Conservation (phyloP, 2,888 invertebrate genomes). For the Archaeoteleia sp. region DNA sequence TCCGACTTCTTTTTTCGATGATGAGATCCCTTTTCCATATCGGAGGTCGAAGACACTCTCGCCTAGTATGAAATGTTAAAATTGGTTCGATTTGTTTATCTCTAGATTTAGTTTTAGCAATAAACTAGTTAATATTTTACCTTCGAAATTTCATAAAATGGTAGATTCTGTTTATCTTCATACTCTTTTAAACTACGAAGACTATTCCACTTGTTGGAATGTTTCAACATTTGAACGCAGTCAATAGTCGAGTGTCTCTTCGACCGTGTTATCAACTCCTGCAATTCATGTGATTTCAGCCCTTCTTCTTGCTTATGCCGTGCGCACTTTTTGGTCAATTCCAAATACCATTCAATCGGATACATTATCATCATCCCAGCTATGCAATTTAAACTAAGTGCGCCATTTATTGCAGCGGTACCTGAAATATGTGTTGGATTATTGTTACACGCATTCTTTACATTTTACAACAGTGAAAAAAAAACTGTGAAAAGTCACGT, state of each 20-base stretch:
- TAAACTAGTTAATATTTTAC: too few relatives aligned
- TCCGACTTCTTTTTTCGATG: conserved; percentile 56
- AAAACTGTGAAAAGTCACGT: conserved; percentile 22
- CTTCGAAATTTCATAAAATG: too few relatives aligned
- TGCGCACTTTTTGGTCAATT: conserved; percentile 49
- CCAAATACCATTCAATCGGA: conserved; percentile 82
- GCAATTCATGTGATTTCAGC: conserved; percentile 52
- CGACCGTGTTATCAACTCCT: conserved; percentile 45
- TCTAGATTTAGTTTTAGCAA: neutral
- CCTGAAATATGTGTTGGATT: conserved; percentile 62
- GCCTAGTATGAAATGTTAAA: conserved; percentile 8
- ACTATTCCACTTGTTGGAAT: conserved; percentile 64
- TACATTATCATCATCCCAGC: conserved; percentile 84
- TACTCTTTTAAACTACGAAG: conserved; percentile 62
- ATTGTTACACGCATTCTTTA: conserved; percentile 39
- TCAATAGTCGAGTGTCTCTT: conserved; percentile 64
- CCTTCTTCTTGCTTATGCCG: conserved; percentile 57
- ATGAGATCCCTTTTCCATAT: conserved; percentile 59
- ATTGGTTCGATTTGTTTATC: neutral
- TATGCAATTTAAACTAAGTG: conserved; percentile 81
- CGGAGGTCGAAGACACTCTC: conserved; percentile 51
- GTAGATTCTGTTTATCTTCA: conserved; percentile 31
- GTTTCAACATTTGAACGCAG: conserved; percentile 50
- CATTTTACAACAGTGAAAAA: too few relatives aligned
- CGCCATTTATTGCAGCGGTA: conserved; percentile 81